Conservation (phyloP, 2,797 vertebrate genomes). For the Tenualosa ilisha region DNA sequence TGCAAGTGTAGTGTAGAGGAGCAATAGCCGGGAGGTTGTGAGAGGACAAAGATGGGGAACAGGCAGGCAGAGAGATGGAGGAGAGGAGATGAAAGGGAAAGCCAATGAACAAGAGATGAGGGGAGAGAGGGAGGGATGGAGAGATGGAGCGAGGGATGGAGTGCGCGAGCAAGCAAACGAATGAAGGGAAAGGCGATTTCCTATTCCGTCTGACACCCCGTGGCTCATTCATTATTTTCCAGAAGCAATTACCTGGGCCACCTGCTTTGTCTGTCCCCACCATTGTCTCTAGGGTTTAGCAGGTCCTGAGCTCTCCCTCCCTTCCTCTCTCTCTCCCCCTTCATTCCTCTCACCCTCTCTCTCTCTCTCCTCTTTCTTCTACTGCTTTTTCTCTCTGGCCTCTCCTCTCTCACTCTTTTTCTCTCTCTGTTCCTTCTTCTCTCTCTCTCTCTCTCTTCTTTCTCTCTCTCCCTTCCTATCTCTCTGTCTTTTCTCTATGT, state of each 20-base stretch:
- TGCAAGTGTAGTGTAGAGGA: slow-evolving; percentile 40
- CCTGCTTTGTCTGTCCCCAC: slow-evolving; percentile 79
- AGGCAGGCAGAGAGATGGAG: slow-evolving; percentile 67
- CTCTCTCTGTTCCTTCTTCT: not conserved
- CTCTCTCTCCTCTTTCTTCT: not conserved
- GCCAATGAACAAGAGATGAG: slow-evolving; percentile 33
- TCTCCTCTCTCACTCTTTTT: not conserved
- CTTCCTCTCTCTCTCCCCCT: slow-evolving; percentile 55
- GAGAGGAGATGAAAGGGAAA: slow-evolving; percentile 51
- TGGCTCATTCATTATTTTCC: slow-evolving; percentile 83
- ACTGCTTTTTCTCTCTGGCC: not conserved
- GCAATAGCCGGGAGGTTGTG: not conserved
- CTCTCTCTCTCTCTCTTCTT: not conserved
- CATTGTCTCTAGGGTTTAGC: slow-evolving; percentile 71
- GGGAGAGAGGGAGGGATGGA: slow-evolving; percentile 67
- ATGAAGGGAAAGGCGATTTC: slow-evolving; percentile 74
- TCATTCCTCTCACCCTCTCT: slow-evolving; percentile 6
- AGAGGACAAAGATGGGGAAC: slow-evolving; percentile 39
- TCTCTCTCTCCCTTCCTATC: not conserved
- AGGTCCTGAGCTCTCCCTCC: slow-evolving; percentile 45
- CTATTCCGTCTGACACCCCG: slow-evolving; percentile 77
- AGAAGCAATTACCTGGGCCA: slow-evolving; percentile 82
- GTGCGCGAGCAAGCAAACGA: slow-evolving; percentile 48
- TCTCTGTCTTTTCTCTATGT: not conserved
- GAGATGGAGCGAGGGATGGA: slow-evolving; percentile 45